These are phyloP conservation scores for Endotricha flammealis DNA, from an alignment of 2,888 invertebrate genomes.

Conservation along the genomic window DNA sequence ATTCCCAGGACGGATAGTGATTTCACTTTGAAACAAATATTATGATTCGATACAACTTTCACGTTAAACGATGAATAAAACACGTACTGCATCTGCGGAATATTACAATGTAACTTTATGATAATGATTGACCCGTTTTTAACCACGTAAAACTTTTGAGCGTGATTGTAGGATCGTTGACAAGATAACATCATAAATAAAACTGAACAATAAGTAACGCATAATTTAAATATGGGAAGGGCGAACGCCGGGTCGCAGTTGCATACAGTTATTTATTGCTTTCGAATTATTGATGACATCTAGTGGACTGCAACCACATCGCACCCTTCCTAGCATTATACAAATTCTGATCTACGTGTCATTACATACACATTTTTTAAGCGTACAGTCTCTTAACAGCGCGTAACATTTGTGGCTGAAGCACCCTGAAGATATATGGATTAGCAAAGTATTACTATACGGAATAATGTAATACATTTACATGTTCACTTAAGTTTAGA, in stretches of 20 bases:
- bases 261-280: slow-evolving; percentile 26
- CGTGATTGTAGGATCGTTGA: slow-evolving; percentile 1
- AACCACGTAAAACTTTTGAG: not conserved
- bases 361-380: slow-evolving; percentile 17
- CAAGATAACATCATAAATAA: slow-evolving; percentile 7
- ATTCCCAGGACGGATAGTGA: too few species aligned
- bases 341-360: slow-evolving; percentile 52
- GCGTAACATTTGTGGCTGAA: slow-evolving; percentile 2
- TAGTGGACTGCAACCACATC: slow-evolving; percentile 5
- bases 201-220: not conserved
- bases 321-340: slow-evolving; percentile 13
- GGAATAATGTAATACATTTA: too few species aligned
- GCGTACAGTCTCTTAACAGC: slow-evolving; percentile 1
- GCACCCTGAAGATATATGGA: too few species aligned
- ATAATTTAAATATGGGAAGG: slow-evolving; percentile 10
- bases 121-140: not conserved
- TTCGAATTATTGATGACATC: slow-evolving; percentile 19
- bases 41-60: not conserved
- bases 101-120: not conserved
- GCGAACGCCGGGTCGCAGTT: slow-evolving; percentile 15
- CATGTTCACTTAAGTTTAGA: too few species aligned
- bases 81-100: slow-evolving; percentile 11
- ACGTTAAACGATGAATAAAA: not conserved
- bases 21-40: too few species aligned
- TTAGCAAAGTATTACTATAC: too few species aligned